Evolutionary conservation across 2,888 invertebrate genomes (phyloP).

Genomic region (Polia nebulosa): DNA sequence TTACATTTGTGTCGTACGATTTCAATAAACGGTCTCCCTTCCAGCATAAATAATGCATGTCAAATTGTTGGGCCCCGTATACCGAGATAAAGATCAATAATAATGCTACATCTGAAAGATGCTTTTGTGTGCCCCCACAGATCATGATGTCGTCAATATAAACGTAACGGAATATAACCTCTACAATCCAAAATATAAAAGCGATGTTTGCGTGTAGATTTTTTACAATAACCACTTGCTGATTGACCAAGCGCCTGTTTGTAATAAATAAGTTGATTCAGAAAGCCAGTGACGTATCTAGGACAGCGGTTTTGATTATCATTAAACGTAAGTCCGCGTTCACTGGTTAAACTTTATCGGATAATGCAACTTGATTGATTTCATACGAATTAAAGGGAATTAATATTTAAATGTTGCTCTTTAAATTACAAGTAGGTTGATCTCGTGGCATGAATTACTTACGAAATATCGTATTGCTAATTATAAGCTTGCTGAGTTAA

Average conservation of each 20-base stretch:
- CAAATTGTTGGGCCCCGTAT: conserved; percentile 81
- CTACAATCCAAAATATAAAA: conserved; percentile 25
- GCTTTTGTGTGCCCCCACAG: conserved; percentile 63
- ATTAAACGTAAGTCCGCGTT: conserved; percentile 60
- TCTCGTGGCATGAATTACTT: conserved; percentile 62
- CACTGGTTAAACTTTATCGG: conserved; percentile 56
- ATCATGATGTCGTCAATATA: conserved; percentile 44
- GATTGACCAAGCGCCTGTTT: conserved; percentile 65
- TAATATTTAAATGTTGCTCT: conserved; percentile 60
- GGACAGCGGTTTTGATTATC: conserved; percentile 68
- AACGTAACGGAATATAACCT: conserved; percentile 43
- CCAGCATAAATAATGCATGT: conserved; percentile 89
- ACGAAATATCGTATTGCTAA: conserved; percentile 59
- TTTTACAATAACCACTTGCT: conserved; percentile 48
- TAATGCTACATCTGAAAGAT: conserved; percentile 73
- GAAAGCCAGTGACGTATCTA: conserved; percentile 64
- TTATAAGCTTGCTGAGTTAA: conserved; percentile 56
- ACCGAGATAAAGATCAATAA: conserved; percentile 80
- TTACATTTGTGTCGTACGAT: conserved; percentile 84
- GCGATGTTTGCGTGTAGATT: conserved; percentile 13
- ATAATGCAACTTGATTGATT: conserved; percentile 64
- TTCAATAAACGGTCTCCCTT: conserved; percentile 87
- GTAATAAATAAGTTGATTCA: conserved; percentile 65
- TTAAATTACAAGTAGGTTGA: conserved; percentile 64
- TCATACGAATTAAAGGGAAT: conserved; percentile 61